Conservation (phyloP, 2,113 vertebrate genomes). For the Tragulus kanchil region DNA sequence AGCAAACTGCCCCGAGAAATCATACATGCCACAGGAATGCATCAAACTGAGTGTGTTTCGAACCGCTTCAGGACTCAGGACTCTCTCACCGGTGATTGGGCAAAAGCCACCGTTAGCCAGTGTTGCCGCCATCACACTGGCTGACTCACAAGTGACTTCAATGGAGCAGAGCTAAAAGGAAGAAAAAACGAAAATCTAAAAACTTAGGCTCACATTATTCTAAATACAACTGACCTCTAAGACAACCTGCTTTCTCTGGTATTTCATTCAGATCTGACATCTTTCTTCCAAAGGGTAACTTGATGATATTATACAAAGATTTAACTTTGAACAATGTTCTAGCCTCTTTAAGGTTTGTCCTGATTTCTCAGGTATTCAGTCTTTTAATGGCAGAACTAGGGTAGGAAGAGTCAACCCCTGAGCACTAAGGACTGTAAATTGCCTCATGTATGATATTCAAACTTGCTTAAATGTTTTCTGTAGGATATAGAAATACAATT, state of each 20-base stretch:
- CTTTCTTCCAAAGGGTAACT: constrained; percentile 30
- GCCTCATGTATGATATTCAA: constrained; percentile 3
- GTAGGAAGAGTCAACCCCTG: not conserved
- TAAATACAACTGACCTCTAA: not conserved
- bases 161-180: constrained; percentile 95
- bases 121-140: constrained; percentile 98
- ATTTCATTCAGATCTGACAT: constrained; percentile 52
- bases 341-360: constrained; percentile 38
- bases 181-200: constrained; percentile 27
- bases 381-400: not conserved
- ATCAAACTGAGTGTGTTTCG: constrained; percentile 98
- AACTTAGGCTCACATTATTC: not conserved
- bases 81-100: constrained; percentile 97
- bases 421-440: constrained; percentile 7
- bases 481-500: not conserved
- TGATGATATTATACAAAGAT: constrained; percentile 25
- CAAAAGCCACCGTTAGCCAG: constrained; percentile 99
- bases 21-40: constrained; percentile 99
- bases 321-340: constrained; percentile 31
- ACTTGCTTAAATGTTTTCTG: constrained; percentile 45
- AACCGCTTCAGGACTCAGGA: constrained; percentile 97
- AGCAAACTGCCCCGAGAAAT: constrained; percentile 99
- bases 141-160: constrained; percentile 98
- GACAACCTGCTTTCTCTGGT: not conserved
- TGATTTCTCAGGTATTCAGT: not conserved